Evolutionary conservation across 2,113 vertebrate species (phyloP), one percentile per base, ranked within the genome.

Genomic region (Indicator indicator): DNA sequence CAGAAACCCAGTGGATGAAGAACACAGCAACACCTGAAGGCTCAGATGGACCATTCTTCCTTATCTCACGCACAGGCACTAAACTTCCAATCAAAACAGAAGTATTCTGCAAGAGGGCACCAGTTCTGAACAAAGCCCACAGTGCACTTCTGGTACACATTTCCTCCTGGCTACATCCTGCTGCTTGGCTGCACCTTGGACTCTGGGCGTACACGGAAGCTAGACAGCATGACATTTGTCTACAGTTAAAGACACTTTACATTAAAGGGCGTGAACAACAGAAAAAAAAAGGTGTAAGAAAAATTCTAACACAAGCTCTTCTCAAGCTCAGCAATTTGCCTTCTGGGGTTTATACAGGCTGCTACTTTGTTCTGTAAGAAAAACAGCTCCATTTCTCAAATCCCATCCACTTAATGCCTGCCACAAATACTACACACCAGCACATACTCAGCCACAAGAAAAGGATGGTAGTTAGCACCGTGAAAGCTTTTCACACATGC

Each of bases 1-100:
- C 44, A 68, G 42, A 20, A 78, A 6, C 13, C 6, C 33, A 8
- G 72, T 2, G 5, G 18, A 80, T 33, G 4, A 14, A 63, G 71
- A 83, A 20, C 75, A 94, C 56, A 93, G 95, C 75, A 93, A 62
- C 46, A 91, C 76, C 72, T 73, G 68, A 95, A 96, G 91, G 75
- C 79, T 76, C 84, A 76, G 55, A 16, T 54, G 30, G 44, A 89
- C 38, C 7, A 2, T 12, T 82, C 44, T 50, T 64, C 26, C 48
- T 67, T 23, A 16, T 56, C 74, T 69, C 36, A 83, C 80, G 27
- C 33, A 60, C 1, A 11, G 32, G 33, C 55, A 69, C 28, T 44
- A 26, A 94, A 42, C 26, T 48, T 4, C 6, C 67, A 60, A 2
- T 4, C 30, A 15, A 59, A 89, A 7, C 33, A 88, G 44, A 54